Evolutionary conservation across 2,888 invertebrate genomes (phyloP).

Genomic region (Cinara cedri): DNA sequence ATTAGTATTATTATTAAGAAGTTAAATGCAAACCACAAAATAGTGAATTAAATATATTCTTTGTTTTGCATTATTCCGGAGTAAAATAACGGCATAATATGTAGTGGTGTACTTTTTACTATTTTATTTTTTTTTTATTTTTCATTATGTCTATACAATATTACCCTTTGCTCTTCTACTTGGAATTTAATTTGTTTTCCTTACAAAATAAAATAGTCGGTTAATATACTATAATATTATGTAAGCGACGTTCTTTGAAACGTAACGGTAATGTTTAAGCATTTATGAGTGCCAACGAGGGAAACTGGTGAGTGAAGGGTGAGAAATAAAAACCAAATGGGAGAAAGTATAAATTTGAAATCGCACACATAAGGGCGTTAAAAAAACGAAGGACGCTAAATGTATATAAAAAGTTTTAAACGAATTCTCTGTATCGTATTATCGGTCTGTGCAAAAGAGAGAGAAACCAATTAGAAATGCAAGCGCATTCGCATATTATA

Average conservation of each 20-base stretch:
- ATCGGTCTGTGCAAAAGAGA: constrained; percentile 22
- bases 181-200: background rate
- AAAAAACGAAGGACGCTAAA: constrained; percentile 10
- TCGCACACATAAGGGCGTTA: constrained; percentile 39
- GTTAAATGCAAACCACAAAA: no score
- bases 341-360: constrained; percentile 21
- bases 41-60: background rate
- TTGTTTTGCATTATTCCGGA: background rate
- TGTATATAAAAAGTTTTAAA: constrained; percentile 29
- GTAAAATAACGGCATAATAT: constrained; percentile 18
- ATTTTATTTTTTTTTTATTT: no score
- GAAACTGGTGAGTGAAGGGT: background rate
- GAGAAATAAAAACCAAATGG: constrained; percentile 2
- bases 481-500: constrained; percentile 19
- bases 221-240: no score
- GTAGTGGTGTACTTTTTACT: no score
- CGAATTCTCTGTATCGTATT: constrained; percentile 19
- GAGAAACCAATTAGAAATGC: constrained; percentile 40
- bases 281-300: background rate
- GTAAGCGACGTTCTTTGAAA: background rate
- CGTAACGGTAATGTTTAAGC: constrained; percentile 13
- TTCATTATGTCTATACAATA: no score
- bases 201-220: background rate
- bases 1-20: no score
- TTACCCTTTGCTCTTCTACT: no score